Evolutionary conservation across 2,888 invertebrate genomes (phyloP).

Genomic region (Drymonia ruficornis): DNA sequence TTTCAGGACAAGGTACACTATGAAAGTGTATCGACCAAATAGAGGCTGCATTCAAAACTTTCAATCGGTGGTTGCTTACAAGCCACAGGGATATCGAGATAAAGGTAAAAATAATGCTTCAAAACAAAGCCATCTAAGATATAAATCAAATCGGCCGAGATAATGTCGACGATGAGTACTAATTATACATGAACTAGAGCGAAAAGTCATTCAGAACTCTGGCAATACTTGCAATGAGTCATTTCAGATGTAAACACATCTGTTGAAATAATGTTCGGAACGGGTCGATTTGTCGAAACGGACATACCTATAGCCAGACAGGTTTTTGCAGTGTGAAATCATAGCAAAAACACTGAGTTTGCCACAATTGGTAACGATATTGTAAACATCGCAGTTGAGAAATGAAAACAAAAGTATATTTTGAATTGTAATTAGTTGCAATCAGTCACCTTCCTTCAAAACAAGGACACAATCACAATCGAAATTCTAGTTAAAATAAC

Average conservation of each 20-base stretch:
- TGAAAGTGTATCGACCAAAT: no score
- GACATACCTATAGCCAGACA: slow-evolving; percentile 18
- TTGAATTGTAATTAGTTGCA: not conserved
- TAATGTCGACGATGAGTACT: slow-evolving; percentile 15
- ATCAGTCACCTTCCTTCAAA: not conserved
- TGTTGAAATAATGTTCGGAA: slow-evolving; percentile 13
- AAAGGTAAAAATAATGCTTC: no score
- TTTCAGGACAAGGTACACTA: no score
- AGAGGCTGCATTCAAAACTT: no score
- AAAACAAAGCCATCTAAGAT: no score
- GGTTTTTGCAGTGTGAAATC: slow-evolving; percentile 26
- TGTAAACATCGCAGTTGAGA: slow-evolving; percentile 12
- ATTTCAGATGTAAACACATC: slow-evolving; percentile 29
- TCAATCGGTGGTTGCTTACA: no score
- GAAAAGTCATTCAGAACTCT: slow-evolving; percentile 20
- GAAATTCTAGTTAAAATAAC: no score
- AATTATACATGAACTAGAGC: slow-evolving; percentile 29
- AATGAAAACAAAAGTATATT: not conserved
- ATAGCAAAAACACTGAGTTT: slow-evolving; percentile 22
- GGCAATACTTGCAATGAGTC: slow-evolving; percentile 29
- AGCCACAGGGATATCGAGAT: no score
- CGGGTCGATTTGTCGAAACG: slow-evolving; percentile 12
- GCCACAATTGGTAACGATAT: slow-evolving; percentile 14
- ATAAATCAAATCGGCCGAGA: slow-evolving; percentile 18
- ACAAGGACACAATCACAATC: not conserved